These are phyloP conservation scores for Egretta garzetta DNA, from an alignment of 2,113 vertebrate genomes.

Conservation along the genomic window DNA sequence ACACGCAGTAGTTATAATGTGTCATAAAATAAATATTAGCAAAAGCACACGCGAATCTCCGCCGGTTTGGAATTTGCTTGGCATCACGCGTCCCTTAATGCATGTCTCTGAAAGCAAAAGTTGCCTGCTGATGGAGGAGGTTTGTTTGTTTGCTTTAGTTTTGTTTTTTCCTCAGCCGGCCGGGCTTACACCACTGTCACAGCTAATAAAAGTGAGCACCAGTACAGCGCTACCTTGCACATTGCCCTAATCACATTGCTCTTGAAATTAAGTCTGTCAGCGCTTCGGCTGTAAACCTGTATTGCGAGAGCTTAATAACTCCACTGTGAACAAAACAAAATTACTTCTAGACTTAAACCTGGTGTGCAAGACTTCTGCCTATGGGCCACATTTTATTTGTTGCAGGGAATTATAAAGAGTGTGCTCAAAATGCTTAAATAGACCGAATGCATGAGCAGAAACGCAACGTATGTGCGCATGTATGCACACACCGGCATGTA, in stretches of 20 bases:
- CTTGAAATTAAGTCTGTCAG: conserved; percentile 54
- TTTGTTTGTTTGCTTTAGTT: neutral
- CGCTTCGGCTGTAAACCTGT: conserved; percentile 29
- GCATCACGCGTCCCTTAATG: neutral
- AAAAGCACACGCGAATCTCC: neutral
- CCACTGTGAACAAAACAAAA: conserved; percentile 74
- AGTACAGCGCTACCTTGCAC: neutral
- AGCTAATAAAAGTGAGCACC: conserved; percentile 61
- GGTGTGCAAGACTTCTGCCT: conserved; percentile 27
- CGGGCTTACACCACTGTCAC: neutral
- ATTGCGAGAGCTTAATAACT: conserved; percentile 61
- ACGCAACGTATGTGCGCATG: accelerated
- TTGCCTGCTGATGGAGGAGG: neutral
- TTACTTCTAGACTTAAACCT: conserved; percentile 66
- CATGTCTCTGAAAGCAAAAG: neutral
- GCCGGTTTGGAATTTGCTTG: neutral
- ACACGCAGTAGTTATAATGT: conserved; percentile 44
- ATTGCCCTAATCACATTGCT: conserved; percentile 29
- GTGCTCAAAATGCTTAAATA: neutral
- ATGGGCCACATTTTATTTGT: neutral
- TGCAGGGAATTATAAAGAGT: neutral
- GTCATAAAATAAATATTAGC: conserved; percentile 72
- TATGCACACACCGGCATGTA: accelerated
- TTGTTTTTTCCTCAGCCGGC: neutral
- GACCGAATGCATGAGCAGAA: neutral